phyloP scores from a whole-genome alignment of 2,888 invertebrate species.

The Cyclophora punctaria region DNA sequence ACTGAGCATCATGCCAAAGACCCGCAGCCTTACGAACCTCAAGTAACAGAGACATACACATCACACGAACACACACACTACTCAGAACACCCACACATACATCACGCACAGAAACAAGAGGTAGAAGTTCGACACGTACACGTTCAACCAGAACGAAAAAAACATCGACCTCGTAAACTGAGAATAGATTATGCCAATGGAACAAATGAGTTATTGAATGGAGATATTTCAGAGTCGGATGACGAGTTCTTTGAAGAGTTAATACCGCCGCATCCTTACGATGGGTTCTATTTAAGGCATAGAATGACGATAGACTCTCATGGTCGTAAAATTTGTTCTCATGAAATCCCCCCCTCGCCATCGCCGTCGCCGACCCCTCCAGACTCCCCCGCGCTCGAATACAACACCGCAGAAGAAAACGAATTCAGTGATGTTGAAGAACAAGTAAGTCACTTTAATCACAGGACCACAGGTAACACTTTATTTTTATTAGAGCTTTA shows the following conservation, averaged over 20 bases:
- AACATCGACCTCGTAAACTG: slow-evolving; percentile 21
- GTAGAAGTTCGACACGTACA: slow-evolving; percentile 38
- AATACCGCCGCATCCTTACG: slow-evolving; percentile 66
- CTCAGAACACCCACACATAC: slow-evolving; percentile 7
- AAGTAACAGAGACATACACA: slow-evolving; percentile 13
- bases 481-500: slow-evolving; percentile 3
- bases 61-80: slow-evolving; percentile 15
- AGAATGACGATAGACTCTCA: slow-evolving; percentile 49
- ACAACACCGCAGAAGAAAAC: slow-evolving; percentile 28
- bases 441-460: slow-evolving; percentile 46
- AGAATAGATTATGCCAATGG: slow-evolving; percentile 22
- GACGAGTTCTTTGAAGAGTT: slow-evolving; percentile 46
- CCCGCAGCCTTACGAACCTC: slow-evolving; percentile 11
- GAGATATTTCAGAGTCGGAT: slow-evolving; percentile 41
- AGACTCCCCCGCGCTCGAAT: slow-evolving; percentile 35
- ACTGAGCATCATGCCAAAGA: slow-evolving; percentile 14
- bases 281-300: slow-evolving; percentile 65
- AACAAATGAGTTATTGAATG: slow-evolving; percentile 32
- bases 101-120: slow-evolving; percentile 13
- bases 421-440: slow-evolving; percentile 32
- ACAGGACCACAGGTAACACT: slow-evolving; percentile 17
- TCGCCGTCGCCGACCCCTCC: slow-evolving; percentile 39
- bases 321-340: slow-evolving; percentile 60
- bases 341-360: slow-evolving; percentile 57
- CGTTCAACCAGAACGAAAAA: slow-evolving; percentile 32